Percentiles rank a stretch among this genome's conserved stretches.
phyloP scores from a whole-genome alignment of 2,888 invertebrate species.

The Dendrolimus pini region DNA sequence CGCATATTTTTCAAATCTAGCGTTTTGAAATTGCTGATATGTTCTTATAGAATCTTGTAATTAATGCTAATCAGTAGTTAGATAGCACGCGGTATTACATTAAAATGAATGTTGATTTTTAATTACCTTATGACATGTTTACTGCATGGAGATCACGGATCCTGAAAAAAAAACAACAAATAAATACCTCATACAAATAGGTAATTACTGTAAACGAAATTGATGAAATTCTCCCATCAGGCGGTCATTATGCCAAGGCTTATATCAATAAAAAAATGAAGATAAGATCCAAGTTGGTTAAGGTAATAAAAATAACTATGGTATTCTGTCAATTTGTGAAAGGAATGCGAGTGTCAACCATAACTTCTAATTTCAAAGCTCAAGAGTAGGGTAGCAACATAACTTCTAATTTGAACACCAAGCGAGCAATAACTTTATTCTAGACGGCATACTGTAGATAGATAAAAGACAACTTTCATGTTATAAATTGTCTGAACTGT shows the following conservation, averaged over 20 bases:
- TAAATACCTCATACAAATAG: not conserved
- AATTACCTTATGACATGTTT: slow-evolving; percentile 54
- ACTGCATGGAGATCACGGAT: slow-evolving; percentile 22
- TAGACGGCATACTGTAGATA: not conserved
- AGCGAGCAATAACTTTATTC: not conserved
- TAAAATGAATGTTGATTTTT: too few relatives aligned
- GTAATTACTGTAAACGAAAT: slow-evolving; percentile 11
- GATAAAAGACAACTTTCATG: too few relatives aligned
- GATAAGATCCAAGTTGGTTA: not conserved
- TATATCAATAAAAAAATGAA: not conserved
- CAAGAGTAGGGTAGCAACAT: slow-evolving; percentile 13
- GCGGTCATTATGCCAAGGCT: not conserved
- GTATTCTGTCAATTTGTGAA: slow-evolving; percentile 34
- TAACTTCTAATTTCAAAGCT: not conserved
- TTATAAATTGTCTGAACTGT: too few relatives aligned
- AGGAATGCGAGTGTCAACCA: slow-evolving; percentile 47
- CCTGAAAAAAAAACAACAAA: slow-evolving; percentile 36
- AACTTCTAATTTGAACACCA: not conserved
- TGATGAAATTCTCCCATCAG: not conserved
- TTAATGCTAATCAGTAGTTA: too few relatives aligned
- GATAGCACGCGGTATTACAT: too few relatives aligned
- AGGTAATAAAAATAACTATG: slow-evolving; percentile 43
- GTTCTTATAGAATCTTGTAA: too few relatives aligned
- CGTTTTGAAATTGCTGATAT: too few relatives aligned
- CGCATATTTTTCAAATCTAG: too few relatives aligned